Evolutionary conservation across 2,113 vertebrate genomes (phyloP).

Genomic region (Ammodytes marinus): DNA sequence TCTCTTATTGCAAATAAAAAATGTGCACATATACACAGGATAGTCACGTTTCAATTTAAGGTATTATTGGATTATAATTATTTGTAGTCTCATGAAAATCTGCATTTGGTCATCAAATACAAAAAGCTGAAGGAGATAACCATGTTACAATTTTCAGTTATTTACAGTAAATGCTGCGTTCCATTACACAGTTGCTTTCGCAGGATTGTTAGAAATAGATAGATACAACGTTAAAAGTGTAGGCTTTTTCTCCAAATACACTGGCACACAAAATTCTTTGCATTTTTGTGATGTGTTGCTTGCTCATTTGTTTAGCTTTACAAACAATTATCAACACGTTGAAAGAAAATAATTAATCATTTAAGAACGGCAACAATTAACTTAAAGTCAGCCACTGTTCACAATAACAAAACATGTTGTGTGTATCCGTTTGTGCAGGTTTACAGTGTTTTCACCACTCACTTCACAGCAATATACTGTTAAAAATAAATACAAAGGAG

Average conservation of each 20-base stretch:
- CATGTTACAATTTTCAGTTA: constrained; percentile 44
- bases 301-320: constrained; percentile 17
- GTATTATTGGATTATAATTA: constrained; percentile 51
- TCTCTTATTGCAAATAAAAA: constrained; percentile 39
- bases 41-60: constrained; percentile 38
- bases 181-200: constrained; percentile 11
- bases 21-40: constrained; percentile 45
- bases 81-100: constrained; percentile 23
- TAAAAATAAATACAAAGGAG: not conserved
- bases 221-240: constrained; percentile 12
- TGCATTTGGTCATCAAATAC: constrained; percentile 45
- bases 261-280: not conserved
- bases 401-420: constrained; percentile 21
- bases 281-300: not conserved
- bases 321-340: constrained; percentile 24
- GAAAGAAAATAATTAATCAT: not conserved
- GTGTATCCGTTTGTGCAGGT: constrained; percentile 33
- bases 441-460: constrained; percentile 49
- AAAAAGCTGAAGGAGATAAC: constrained; percentile 46
- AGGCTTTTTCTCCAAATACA: not conserved
- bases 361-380: constrained; percentile 17
- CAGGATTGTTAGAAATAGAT: constrained; percentile 34
- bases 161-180: constrained; percentile 59
- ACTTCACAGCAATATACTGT: constrained; percentile 47
- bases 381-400: constrained; percentile 25